These are phyloP conservation scores for Oxycera nigricornis DNA, from an alignment of 2,888 invertebrate genomes.

Conservation along the genomic window DNA sequence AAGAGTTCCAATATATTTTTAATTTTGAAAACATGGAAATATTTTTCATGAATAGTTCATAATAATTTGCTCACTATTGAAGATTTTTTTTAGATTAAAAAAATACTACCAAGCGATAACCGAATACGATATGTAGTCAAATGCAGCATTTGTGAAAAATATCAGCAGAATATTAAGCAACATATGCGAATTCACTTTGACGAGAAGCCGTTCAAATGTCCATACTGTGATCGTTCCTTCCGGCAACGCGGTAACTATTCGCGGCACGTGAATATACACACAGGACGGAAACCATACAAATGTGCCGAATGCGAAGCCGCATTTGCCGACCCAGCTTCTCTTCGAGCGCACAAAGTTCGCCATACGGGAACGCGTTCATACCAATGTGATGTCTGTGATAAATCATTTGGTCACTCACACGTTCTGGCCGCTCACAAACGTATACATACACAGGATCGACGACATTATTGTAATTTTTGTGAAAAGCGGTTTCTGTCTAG, in stretches of 20 bases:
- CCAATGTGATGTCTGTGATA: conserved; percentile 45
- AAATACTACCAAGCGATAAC: conserved; percentile 29
- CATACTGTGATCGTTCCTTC: conserved; percentile 42
- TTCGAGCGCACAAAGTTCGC: conserved; percentile 44
- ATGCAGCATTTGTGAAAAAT: conserved; percentile 43
- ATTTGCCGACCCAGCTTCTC: conserved; percentile 44
- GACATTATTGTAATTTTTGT: conserved; percentile 41
- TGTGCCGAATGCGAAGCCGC: conserved; percentile 43
- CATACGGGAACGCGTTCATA: conserved; percentile 46
- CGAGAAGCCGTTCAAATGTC: conserved; percentile 41
- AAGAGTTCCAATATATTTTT: not conserved
- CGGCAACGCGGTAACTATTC: conserved; percentile 42
- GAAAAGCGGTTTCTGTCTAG: conserved; percentile 42
- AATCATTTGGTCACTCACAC: conserved; percentile 44
- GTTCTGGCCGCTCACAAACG: conserved; percentile 41
- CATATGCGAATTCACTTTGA: conserved; percentile 46
- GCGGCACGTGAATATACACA: conserved; percentile 46
- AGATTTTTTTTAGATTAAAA: conserved; percentile 20
- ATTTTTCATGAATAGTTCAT: not conserved
- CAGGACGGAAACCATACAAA: conserved; percentile 45
- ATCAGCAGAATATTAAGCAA: conserved; percentile 45
- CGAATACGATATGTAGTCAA: conserved; percentile 25
- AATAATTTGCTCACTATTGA: not conserved
- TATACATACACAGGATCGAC: conserved; percentile 44
- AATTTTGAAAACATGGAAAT: not conserved